These are phyloP conservation scores for Nasua narica DNA, from an alignment of 2,797 vertebrate genomes.

Conservation along the genomic window DNA sequence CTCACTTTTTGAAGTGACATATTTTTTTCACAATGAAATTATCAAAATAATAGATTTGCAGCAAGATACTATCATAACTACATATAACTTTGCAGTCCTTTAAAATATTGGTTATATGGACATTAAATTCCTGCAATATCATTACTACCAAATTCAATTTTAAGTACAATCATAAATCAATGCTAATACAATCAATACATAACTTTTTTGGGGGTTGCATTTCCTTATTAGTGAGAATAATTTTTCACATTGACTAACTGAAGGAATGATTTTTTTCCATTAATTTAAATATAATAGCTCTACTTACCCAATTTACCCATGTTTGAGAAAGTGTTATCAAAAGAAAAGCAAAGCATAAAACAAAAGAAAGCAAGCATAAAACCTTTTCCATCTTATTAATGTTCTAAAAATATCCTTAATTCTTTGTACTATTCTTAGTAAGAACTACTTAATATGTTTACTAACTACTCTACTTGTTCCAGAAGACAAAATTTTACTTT, in stretches of 20 bases:
- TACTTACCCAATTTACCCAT: background rate
- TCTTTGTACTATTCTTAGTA: background rate
- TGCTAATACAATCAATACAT: background rate
- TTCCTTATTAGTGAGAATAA: background rate
- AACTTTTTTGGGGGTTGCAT: background rate
- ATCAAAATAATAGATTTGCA: background rate
- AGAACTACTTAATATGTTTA: background rate
- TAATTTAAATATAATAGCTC: background rate
- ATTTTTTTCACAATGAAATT: background rate
- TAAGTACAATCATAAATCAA: background rate
- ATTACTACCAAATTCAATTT: background rate
- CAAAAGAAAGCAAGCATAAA: background rate
- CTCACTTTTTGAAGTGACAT: background rate
- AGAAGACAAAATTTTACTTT: background rate
- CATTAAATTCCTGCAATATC: background rate
- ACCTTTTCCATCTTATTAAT: background rate
- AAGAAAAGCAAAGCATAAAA: too few species aligned
- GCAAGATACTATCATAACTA: background rate
- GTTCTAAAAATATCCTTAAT: background rate
- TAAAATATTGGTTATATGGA: background rate
- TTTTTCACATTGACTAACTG: background rate
- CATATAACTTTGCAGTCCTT: background rate
- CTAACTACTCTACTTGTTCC: background rate
- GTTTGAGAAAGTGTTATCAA: background rate
- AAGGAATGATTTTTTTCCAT: background rate